phyloP scores from a whole-genome alignment of 2,797 vertebrate species.

The Otus scops region DNA sequence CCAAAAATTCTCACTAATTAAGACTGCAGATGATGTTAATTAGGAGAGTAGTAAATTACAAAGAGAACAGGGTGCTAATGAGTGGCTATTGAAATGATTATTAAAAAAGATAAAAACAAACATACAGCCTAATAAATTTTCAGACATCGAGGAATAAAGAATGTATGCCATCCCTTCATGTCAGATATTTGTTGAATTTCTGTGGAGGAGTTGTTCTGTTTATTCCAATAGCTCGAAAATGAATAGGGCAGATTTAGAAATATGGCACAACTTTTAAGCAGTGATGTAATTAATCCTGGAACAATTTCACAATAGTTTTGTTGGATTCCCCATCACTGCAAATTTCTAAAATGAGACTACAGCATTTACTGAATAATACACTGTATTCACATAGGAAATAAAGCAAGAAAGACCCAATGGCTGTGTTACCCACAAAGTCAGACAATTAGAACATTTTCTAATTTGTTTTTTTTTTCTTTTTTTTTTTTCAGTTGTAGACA shows the following conservation, averaged over 20 bases:
- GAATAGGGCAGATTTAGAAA: neutral
- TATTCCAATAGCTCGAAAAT: neutral
- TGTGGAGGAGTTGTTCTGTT: neutral
- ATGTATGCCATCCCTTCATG: neutral
- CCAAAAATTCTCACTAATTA: neutral
- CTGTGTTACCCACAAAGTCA: fast-evolving
- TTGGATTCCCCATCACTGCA: neutral
- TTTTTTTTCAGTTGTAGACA: neutral
- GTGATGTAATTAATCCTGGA: neutral
- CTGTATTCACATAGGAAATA: neutral
- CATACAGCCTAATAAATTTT: neutral
- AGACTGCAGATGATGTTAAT: neutral
- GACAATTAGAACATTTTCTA: neutral
- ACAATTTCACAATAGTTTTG: fast-evolving
- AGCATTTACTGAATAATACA: neutral
- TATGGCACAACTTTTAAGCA: fast-evolving
- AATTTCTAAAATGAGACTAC: neutral
- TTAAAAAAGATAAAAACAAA: neutral
- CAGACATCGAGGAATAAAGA: neutral
- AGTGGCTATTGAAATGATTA: neutral
- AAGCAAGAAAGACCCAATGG: neutral
- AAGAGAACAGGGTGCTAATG: neutral
- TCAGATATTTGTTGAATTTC: neutral
- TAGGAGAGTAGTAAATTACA: neutral
- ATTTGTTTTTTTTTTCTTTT: neutral